phyloP scores from a whole-genome alignment of 2,797 vertebrate species.

The Syngnathus acus region DNA sequence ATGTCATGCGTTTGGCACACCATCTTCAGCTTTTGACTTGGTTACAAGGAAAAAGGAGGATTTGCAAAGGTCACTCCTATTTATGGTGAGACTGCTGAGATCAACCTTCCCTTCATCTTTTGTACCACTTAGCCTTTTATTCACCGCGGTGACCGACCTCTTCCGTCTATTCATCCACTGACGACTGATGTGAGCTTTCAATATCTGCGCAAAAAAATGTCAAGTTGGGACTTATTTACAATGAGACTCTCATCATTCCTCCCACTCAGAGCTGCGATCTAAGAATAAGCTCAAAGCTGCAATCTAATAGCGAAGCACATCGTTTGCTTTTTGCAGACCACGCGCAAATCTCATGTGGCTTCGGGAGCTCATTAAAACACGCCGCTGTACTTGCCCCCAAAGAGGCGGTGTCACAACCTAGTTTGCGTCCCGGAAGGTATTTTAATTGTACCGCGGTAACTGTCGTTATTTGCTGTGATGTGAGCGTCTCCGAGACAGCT shows the following conservation, averaged over 20 bases:
- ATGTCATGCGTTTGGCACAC: not conserved
- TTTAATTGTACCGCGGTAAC: slow-evolving; percentile 21
- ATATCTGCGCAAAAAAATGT: no score
- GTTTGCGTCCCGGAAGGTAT: slow-evolving; percentile 35
- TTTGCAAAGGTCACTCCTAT: not conserved
- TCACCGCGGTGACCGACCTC: no score
- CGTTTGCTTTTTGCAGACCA: slow-evolving; percentile 31
- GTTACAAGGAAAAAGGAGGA: not conserved
- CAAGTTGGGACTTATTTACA: not conserved
- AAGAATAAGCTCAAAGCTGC: slow-evolving; percentile 40
- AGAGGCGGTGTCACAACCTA: slow-evolving; percentile 31
- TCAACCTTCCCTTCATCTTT: not conserved
- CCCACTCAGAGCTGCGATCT: slow-evolving; percentile 11
- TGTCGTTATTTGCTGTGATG: slow-evolving; percentile 35
- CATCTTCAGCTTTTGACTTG: not conserved
- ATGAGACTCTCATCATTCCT: slow-evolving; percentile 3
- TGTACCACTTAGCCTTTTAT: no score
- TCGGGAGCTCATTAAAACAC: slow-evolving; percentile 52
- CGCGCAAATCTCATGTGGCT: slow-evolving; percentile 32
- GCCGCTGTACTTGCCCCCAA: slow-evolving; percentile 30
- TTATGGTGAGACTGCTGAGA: not conserved
- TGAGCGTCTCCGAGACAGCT: slow-evolving; percentile 17
- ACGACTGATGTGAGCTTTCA: not conserved
- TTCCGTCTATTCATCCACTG: not conserved
- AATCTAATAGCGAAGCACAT: slow-evolving; percentile 48